Evolutionary conservation across 2,113 vertebrate species (phyloP), one percentile per base, ranked within the genome.

Genomic region (Ophthalmolycus amberensis): DNA sequence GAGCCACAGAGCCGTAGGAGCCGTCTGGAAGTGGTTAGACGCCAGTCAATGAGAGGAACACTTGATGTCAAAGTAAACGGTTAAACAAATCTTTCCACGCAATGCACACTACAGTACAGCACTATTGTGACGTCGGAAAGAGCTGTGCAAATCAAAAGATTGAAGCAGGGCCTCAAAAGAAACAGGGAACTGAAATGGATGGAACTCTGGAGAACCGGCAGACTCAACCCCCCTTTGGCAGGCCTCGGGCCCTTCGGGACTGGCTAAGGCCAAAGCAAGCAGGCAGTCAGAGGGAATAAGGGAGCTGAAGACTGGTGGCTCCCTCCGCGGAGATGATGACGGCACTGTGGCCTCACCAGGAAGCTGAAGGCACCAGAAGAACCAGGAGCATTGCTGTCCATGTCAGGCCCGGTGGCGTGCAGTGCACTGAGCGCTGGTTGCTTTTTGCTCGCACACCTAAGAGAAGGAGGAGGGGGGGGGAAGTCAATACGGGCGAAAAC

Each of bases 391-490:
- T 87, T 0, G 92, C 93, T 46, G 96, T 89, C 90, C 96, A 97
- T 5, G 94, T 87, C 0, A 95, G 94, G 59, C 92, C 95, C 50
- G 71, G 85, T 22, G 95, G 92, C 44, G 92, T 75, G 50, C 84
- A 52, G 71, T 95, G 95, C 82, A 97, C 86, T 0, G 96, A 95
- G 32, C 94, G 79, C 88, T 98, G 97, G 87, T 93, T 92, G 83
- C 95, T 99, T 77, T 98, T 98, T 64, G 97, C 96, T 94, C 97
- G 97, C 50, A 98, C 97, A 91, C 97, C 97, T 97, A 58, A 82
- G 80, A 88, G 60, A 59, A n/a, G 22, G 7, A 32, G 32, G 9
- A 27, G 14, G 67, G 0, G 4, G 27, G 34, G 63, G 34, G 42
- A 1, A 38, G 63, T 76, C 34, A 38, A 42, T 60, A 54, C 20